Base-by-base conservation (phyloP, 2,113 vertebrate species). In the Eonycteris spelaea region DNA sequence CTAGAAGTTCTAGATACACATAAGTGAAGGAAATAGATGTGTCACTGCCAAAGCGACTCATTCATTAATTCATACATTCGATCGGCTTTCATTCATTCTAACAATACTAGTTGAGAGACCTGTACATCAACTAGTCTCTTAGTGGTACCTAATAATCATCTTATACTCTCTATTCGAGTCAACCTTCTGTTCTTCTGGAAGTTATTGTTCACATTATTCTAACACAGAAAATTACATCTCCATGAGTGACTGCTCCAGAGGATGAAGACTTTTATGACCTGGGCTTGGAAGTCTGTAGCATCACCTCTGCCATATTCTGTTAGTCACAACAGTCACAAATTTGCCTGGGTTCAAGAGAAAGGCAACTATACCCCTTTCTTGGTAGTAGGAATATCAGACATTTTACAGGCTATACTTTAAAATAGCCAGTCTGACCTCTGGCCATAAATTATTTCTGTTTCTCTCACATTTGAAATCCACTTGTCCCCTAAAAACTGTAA, bases 11-110 rank as follows among this genome's bases (percentile, higher is more conserved):
- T 18, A 86, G 57, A 6, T 74, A 70, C 19, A 21, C 0, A 22
- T 53, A 18, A 15, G n/a, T 45, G 19, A 84, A 28, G 5, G 51
- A 22, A 86, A 55, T 1, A 55, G 53, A 19, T n/a, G n/a, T n/a
- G n/a, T n/a, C n/a, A n/a, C n/a, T n/a, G n/a, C n/a, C n/a, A 24
- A 86, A 87, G 24, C 74, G 28, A 84, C 3, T 68, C 2, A 59
- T 70, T 87, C 18, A 78, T 97, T 86, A 94, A 75, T 77, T 92
- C 13, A 93, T 74, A 70, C 43, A 82, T 73, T 93, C 53, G 86
- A 61, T 91, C 61, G 65, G 28, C 35, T 86, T 91, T 94, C 35
- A 90, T 51, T 71, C n/a, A 90, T 80, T 53, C 10, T 88, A 87
- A 19, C 45, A 75, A 26, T 92, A 96, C 53, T 85, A 33, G 48